Evolutionary conservation across 2,113 vertebrate species (phyloP).

Genomic region (Gallinago jamesoni): DNA sequence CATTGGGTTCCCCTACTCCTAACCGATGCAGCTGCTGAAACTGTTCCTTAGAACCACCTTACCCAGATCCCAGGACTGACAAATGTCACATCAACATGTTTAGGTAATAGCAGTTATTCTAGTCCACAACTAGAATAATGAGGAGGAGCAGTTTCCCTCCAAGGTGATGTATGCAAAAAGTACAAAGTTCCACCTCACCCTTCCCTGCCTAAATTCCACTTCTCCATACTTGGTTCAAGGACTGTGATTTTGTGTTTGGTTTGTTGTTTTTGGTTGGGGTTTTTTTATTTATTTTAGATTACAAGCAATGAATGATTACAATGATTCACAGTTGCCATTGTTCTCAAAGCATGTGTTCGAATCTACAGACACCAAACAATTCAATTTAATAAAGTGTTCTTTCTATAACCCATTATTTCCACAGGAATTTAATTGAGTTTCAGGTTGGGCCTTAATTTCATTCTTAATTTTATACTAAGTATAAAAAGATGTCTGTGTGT

Average conservation of each 20-base stretch:
- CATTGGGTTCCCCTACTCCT: neutral
- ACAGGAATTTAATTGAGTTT: neutral
- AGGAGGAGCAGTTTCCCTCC: neutral
- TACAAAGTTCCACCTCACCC: neutral
- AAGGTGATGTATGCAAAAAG: neutral
- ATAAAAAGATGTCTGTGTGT: neutral
- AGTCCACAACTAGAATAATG: neutral
- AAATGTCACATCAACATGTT: fast-evolving
- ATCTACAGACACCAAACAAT: neutral
- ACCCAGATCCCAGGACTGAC: neutral
- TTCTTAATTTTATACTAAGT: neutral
- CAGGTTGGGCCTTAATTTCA: neutral
- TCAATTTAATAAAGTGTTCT: neutral
- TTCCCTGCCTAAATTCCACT: neutral
- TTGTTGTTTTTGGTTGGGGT: too few relatives aligned
- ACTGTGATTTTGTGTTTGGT: neutral
- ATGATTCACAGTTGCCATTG: neutral
- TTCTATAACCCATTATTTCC: neutral
- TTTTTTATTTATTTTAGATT: neutral
- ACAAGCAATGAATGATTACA: neutral
- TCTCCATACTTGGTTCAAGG: neutral
- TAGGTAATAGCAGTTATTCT: neutral
- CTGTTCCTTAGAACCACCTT: neutral
- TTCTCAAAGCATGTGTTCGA: neutral
- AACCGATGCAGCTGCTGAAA: neutral